Percentiles rank a stretch among this genome's conserved stretches.
Evolutionary conservation across 2,888 invertebrate species (phyloP).

Genomic region (Dascillus cervinus): DNA sequence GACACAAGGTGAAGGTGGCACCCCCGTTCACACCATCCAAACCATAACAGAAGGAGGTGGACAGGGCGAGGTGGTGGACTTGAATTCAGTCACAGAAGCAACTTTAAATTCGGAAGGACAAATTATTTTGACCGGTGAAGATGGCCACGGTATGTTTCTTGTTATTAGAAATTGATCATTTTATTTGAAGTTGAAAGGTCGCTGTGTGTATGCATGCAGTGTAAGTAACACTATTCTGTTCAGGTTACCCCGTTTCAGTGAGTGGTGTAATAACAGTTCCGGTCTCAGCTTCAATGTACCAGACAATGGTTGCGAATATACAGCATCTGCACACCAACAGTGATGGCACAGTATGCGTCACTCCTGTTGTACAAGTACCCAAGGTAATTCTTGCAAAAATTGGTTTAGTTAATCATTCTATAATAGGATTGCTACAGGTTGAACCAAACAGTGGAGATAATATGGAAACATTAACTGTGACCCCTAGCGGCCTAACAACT

Average conservation of each 20-base stretch:
- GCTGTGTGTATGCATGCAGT: slow-evolving; percentile 29
- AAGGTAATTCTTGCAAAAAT: slow-evolving; percentile 28
- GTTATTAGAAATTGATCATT: no score
- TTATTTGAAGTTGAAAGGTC: no score
- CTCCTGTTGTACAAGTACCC: slow-evolving; percentile 75
- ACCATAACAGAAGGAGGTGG: slow-evolving; percentile 71
- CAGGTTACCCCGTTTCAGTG: slow-evolving; percentile 75
- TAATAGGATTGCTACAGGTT: slow-evolving; percentile 56
- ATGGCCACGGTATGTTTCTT: slow-evolving; percentile 81
- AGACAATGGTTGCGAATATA: slow-evolving; percentile 89
- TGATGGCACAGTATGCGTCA: slow-evolving; percentile 76
- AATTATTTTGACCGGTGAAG: slow-evolving; percentile 90
- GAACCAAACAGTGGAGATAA: slow-evolving; percentile 65
- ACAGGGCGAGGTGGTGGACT: slow-evolving; percentile 75
- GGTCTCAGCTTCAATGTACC: slow-evolving; percentile 91
- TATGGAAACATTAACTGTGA: slow-evolving; percentile 67
- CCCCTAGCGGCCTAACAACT: slow-evolving; percentile 57
- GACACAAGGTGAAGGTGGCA: slow-evolving; percentile 50
- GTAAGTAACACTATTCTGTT: no score
- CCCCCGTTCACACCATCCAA: slow-evolving; percentile 58
- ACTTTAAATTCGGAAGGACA: slow-evolving; percentile 89
- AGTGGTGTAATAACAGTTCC: slow-evolving; percentile 94
- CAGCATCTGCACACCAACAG: slow-evolving; percentile 64
- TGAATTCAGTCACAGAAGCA: slow-evolving; percentile 84
- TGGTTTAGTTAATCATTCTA: slow-evolving; percentile 10